These are phyloP conservation scores for Antennarius striatus DNA, from an alignment of 2,113 vertebrate species.

Conservation along the genomic window DNA sequence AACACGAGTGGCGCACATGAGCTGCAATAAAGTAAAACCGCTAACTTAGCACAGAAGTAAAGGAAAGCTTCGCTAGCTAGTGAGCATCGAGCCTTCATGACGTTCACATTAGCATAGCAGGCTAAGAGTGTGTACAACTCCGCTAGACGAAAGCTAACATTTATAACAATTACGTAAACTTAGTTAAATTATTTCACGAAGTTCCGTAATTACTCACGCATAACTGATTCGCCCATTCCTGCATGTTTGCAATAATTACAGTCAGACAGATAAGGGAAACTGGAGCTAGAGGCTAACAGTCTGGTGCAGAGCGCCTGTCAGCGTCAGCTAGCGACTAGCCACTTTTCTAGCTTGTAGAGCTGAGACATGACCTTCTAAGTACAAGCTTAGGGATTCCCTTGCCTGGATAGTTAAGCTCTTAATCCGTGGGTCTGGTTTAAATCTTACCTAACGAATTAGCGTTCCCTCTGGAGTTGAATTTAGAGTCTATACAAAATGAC, in stretches of 20 bases:
- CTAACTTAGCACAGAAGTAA: neutral
- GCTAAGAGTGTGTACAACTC: neutral
- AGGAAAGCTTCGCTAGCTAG: slow-evolving; percentile 22
- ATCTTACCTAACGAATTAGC: slow-evolving; percentile 46
- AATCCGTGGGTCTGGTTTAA: slow-evolving; percentile 67
- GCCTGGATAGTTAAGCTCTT: slow-evolving; percentile 74
- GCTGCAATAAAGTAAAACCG: neutral
- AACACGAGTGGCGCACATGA: fast-evolving
- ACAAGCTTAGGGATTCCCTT: slow-evolving; percentile 65
- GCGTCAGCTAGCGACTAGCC: slow-evolving; percentile 56
- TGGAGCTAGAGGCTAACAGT: slow-evolving; percentile 57
- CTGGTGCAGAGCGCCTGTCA: slow-evolving; percentile 50
- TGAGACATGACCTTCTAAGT: slow-evolving; percentile 77
- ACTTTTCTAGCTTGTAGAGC: slow-evolving; percentile 46
- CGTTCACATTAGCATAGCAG: slow-evolving; percentile 43
- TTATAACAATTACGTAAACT: neutral
- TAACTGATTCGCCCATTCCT: slow-evolving; percentile 81
- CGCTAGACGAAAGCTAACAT: neutral
- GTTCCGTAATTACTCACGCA: slow-evolving; percentile 73
- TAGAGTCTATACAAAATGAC: slow-evolving; percentile 26
- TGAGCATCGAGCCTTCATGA: slow-evolving; percentile 43
- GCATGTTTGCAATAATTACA: slow-evolving; percentile 63
- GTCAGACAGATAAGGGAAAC: slow-evolving; percentile 53
- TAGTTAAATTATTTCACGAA: neutral
- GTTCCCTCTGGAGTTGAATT: slow-evolving; percentile 58